These are phyloP conservation scores for Corynorhinus townsendii DNA, from an alignment of 2,113 vertebrate genomes.

Conservation along the genomic window DNA sequence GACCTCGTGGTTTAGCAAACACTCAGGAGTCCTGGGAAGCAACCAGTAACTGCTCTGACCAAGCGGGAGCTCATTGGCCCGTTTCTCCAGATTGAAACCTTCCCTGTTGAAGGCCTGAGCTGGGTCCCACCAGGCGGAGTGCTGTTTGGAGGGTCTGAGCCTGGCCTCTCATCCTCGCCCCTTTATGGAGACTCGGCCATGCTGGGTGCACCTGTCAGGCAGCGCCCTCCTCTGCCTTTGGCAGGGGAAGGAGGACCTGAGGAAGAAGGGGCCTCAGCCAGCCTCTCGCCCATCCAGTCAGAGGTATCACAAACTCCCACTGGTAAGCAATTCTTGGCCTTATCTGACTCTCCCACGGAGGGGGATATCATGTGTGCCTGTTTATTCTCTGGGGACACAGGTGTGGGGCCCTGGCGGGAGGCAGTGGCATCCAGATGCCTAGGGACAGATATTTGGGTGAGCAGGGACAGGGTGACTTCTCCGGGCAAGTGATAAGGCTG, in stretches of 20 bases:
- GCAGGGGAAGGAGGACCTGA: background rate
- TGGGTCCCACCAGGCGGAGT: background rate
- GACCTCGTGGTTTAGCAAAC: background rate
- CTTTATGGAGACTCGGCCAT: background rate
- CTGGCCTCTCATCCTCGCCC: background rate
- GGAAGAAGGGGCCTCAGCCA: background rate
- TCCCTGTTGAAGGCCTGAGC: background rate
- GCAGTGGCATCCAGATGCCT: background rate
- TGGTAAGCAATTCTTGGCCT: background rate
- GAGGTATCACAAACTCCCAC: background rate
- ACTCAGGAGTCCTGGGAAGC: background rate
- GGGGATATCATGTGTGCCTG: constrained; percentile 28
- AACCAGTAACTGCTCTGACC: background rate
- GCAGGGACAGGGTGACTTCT: background rate
- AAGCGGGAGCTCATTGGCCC: background rate
- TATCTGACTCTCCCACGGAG: background rate
- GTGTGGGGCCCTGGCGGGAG: background rate
- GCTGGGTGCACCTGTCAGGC: background rate
- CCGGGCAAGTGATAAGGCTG: background rate
- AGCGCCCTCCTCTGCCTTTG: background rate
- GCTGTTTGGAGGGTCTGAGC: background rate
- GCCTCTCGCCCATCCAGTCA: background rate
- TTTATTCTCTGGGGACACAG: constrained; percentile 40
- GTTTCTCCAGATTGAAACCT: background rate
- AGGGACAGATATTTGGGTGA: background rate